A percentile compares a stretch with the other conserved stretches of the same genome.
phyloP scores from a whole-genome alignment of 1,140 invertebrate species.

The Aradophagus sp. region DNA sequence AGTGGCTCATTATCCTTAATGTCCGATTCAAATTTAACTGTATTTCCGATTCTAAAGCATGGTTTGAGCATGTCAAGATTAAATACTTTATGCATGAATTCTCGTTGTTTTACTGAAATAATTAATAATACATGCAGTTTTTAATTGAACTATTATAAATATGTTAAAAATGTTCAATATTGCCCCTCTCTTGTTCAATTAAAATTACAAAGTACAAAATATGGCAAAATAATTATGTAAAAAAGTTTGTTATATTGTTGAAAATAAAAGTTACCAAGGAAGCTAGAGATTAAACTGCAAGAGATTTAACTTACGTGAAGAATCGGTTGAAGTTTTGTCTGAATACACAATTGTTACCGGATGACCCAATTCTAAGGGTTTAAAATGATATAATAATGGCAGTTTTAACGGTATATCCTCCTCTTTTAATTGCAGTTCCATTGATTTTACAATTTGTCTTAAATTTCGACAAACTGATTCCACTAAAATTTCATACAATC shows the following conservation, averaged over 20 bases:
- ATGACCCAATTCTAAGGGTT: constrained; percentile 80
- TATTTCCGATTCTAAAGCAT: constrained; percentile 82
- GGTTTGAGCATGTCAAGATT: constrained; percentile 81
- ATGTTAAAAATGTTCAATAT: too few relatives aligned
- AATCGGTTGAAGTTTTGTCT: constrained; percentile 77
- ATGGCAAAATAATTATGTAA: too few relatives aligned
- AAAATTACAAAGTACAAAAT: too few relatives aligned
- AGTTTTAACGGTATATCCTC: constrained; percentile 56
- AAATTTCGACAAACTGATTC: constrained; percentile 83
- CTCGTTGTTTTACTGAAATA: constrained; percentile 78
- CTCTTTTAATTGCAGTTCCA: constrained; percentile 76
- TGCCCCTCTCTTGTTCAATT: too few relatives aligned
- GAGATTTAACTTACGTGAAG: constrained; percentile 76
- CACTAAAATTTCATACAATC: constrained; percentile 82
- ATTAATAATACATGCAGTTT: too few relatives aligned
- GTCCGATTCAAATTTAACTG: constrained; percentile 77
- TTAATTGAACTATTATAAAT: too few relatives aligned
- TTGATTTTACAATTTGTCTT: constrained; percentile 78
- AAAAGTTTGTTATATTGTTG: too few relatives aligned
- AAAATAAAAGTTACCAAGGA: too few relatives aligned
- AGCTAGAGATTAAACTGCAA: too few relatives aligned
- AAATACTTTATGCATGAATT: constrained; percentile 81
- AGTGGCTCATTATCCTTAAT: constrained; percentile 75
- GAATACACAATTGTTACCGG: constrained; percentile 84
- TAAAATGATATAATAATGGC: constrained; percentile 68